Percentiles rank a stretch among this genome's conserved stretches.
Evolutionary conservation across 2,888 invertebrate genomes (phyloP).

Genomic region (Monopis laevigella): DNA sequence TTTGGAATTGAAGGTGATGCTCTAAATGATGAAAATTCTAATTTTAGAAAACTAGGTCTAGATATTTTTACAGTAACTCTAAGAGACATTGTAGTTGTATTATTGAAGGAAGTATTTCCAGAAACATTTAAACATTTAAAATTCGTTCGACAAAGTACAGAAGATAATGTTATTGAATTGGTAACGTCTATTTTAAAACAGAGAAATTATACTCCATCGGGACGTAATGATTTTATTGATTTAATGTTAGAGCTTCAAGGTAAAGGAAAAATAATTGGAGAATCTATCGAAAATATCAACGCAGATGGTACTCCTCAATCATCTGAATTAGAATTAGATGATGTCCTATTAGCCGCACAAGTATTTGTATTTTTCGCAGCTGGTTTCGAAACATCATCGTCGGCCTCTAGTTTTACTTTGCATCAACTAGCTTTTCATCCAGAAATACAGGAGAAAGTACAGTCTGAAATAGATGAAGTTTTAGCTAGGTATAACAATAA

Average conservation of each 20-base stretch:
- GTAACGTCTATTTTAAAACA: constrained; percentile 11
- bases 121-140: constrained; percentile 8
- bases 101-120: constrained; percentile 10
- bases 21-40: constrained; percentile 17
- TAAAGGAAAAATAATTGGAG: constrained; percentile 10
- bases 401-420: constrained; percentile 24
- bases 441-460: constrained; percentile 24
- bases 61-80: constrained; percentile 12
- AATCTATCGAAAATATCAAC: constrained; percentile 13
- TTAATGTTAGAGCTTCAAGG: constrained; percentile 12
- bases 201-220: constrained; percentile 12
- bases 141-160: constrained; percentile 4
- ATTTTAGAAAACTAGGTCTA: constrained; percentile 21
- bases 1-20: constrained; percentile 17
- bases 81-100: neutral
- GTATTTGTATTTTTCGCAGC: constrained; percentile 22
- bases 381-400: constrained; percentile 30
- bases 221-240: constrained; percentile 15
- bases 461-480: constrained; percentile 24
- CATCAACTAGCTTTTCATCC: constrained; percentile 26
- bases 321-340: constrained; percentile 24
- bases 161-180: neutral
- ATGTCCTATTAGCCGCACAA: constrained; percentile 18
- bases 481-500: constrained; percentile 16
- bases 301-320: constrained; percentile 37